phyloP scores from a whole-genome alignment of 1,140 invertebrate genomes.

The Hyles euphorbiae region DNA sequence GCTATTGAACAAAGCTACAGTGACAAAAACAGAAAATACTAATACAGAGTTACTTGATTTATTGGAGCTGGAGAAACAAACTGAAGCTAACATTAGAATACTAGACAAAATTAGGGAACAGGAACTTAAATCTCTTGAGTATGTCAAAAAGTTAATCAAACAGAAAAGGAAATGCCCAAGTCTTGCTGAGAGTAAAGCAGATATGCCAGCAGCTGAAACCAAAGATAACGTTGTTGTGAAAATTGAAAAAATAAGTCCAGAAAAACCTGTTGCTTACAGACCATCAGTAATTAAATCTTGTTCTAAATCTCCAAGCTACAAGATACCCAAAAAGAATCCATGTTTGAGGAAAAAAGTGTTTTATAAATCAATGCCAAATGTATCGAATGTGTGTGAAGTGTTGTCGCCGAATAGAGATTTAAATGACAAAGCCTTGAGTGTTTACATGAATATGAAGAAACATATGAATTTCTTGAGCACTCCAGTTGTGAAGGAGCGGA shows the following conservation, averaged over 20 bases:
- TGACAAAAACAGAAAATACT: constrained; percentile 27
- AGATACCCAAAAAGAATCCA: constrained; percentile 52
- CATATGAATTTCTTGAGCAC: constrained; percentile 61
- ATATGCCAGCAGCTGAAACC: constrained; percentile 12
- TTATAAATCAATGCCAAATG: constrained; percentile 55
- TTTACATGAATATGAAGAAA: constrained; percentile 64
- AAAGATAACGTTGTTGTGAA: constrained; percentile 21
- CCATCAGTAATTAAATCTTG: constrained; percentile 38
- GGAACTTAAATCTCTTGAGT: constrained; percentile 36
- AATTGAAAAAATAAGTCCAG: constrained; percentile 13
- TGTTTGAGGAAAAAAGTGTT: constrained; percentile 53
- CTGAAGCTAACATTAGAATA: constrained; percentile 39
- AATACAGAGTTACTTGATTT: constrained; percentile 40
- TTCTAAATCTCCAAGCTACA: constrained; percentile 50
- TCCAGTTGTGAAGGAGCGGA: constrained; percentile 33
- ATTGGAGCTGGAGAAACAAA: constrained; percentile 40
- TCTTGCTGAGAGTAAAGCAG: no score
- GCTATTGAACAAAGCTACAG: constrained; percentile 48
- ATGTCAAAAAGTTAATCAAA: constrained; percentile 44
- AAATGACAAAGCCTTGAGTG: constrained; percentile 38
- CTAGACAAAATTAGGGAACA: constrained; percentile 44
- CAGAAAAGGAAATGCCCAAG: constrained; percentile 32
- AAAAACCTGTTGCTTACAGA: constrained; percentile 24
- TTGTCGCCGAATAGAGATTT: constrained; percentile 37
- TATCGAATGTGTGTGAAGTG: constrained; percentile 22